Evolutionary conservation across 2,888 invertebrate genomes (phyloP).

Genomic region (Drosophila diplacantha): DNA sequence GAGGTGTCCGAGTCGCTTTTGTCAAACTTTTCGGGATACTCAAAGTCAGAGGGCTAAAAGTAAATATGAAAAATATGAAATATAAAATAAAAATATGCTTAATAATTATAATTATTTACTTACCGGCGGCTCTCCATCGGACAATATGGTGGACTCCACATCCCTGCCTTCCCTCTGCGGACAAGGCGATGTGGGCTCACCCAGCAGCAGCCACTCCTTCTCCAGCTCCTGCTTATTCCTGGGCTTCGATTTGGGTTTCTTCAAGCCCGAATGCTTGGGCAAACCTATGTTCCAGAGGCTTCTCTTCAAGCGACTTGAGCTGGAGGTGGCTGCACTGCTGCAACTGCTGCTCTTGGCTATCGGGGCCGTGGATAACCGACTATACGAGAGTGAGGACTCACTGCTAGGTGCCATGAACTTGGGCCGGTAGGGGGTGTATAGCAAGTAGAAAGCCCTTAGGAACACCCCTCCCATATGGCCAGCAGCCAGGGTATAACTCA

Average conservation of each 20-base stretch:
- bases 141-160: slow-evolving; percentile 76
- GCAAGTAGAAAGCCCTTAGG: slow-evolving; percentile 75
- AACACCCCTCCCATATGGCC: slow-evolving; percentile 74
- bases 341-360: slow-evolving; percentile 64
- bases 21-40: slow-evolving; percentile 77
- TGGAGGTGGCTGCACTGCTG: slow-evolving; percentile 57
- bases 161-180: slow-evolving; percentile 74
- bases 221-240: slow-evolving; percentile 76
- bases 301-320: slow-evolving; percentile 64
- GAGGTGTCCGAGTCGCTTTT: slow-evolving; percentile 85
- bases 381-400: slow-evolving; percentile 76
- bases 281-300: slow-evolving; percentile 75
- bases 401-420: slow-evolving; percentile 75
- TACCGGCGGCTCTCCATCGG: slow-evolving; percentile 76
- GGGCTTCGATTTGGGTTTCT: slow-evolving; percentile 67
- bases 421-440: slow-evolving; percentile 77
- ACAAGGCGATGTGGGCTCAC: slow-evolving; percentile 77
- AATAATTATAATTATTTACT: slow-evolving; percentile 7
- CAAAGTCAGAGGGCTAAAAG: slow-evolving; percentile 74
- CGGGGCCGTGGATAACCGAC: slow-evolving; percentile 76
- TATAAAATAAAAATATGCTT: neutral
- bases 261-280: slow-evolving; percentile 67
- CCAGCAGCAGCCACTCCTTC: slow-evolving; percentile 77
- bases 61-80: neutral
- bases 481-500: slow-evolving; percentile 78